Evolutionary conservation across 2,113 vertebrate genomes (phyloP), one percentile per base, ranked within the genome.

Genomic region (Pangasianodon hypophthalmus): DNA sequence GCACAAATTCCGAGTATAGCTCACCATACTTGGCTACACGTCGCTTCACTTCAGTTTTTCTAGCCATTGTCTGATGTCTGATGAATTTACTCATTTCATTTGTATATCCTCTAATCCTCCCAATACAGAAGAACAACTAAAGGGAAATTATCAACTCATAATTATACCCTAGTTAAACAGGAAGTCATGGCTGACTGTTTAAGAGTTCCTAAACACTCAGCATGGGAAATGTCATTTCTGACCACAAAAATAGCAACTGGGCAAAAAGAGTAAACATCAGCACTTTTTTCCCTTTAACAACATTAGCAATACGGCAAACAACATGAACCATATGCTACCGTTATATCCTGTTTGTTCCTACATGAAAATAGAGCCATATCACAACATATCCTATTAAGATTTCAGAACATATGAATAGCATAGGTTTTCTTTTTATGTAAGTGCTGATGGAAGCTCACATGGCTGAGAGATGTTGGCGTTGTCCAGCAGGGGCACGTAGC

Each of bases 381-480:
- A 19, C 21, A 46, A 73, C 13, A 24, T 10, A 4, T 1, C 41
- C 71, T 75, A 11, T 46, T 24, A 13, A 50, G 4, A 80, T 6
- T 13, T 48, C 48, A 52, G 32, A 48, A 29, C 77, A 52, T 3
- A 71, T 64, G 26, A 11, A 29, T 64, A n/a, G n/a, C 26, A 24
- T 6, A 29, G 26, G 46, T 8, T 48, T 79, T 79, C 11, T 26
- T 79, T 79, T 50, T 14, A 6, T 29, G 8, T 13, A 32, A n/a
- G 32, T 2, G 6, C 79, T 54, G 52, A 41, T 14, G 85, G 85
- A 77, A 90, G 97, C 98, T 98, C 95, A 99, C 98, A 99, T 92
- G 96, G 97, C 94, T 98, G 97, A 94, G 95, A 97, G 93, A 99
- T 97, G 96, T 97, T 99, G 92, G 97, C 98, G 50, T 99, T 99